Conservation (phyloP, 2,113 vertebrate species). For the Cynoglossus semilaevis region DNA sequence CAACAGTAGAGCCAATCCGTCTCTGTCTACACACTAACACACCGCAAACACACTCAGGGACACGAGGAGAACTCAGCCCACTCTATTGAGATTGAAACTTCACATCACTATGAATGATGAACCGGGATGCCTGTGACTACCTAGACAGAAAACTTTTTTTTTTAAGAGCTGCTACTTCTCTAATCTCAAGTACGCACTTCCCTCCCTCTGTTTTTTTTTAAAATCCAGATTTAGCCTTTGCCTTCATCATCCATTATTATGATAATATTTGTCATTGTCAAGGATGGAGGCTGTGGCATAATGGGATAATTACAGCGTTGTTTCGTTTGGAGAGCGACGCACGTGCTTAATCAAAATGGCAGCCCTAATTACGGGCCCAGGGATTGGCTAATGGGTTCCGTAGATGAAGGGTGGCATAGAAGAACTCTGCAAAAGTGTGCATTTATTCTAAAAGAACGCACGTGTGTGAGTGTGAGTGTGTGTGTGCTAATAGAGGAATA, state of each 20-base stretch:
- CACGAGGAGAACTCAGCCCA: no score
- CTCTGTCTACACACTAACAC: neutral
- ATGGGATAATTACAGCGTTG: conserved; percentile 96
- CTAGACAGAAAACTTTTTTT: no score
- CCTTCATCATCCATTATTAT: conserved; percentile 55
- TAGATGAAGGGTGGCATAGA: conserved; percentile 57
- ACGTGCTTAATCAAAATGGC: conserved; percentile 91
- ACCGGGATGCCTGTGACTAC: no score
- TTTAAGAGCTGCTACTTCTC: no score
- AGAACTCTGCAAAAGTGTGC: conserved; percentile 29
- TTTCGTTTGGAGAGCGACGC: conserved; percentile 84
- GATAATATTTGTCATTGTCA: conserved; percentile 62
- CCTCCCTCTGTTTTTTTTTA: conserved; percentile 23
- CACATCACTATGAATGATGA: no score
- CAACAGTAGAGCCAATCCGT: conserved; percentile 3
- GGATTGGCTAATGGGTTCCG: conserved; percentile 94
- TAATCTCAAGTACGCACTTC: neutral
- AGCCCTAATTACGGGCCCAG: conserved; percentile 92
- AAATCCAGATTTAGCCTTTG: conserved; percentile 33
- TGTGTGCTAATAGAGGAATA: conserved; percentile 14
- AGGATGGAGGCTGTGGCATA: conserved; percentile 72
- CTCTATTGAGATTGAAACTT: no score
- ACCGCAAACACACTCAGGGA: neutral
- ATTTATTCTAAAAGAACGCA: conserved; percentile 18
- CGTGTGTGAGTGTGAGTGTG: conserved; percentile 20